Percentiles rank a stretch among this genome's conserved stretches.
These are phyloP conservation scores for Columba guinea DNA, from an alignment of 2,797 vertebrate genomes.

Conservation along the genomic window DNA sequence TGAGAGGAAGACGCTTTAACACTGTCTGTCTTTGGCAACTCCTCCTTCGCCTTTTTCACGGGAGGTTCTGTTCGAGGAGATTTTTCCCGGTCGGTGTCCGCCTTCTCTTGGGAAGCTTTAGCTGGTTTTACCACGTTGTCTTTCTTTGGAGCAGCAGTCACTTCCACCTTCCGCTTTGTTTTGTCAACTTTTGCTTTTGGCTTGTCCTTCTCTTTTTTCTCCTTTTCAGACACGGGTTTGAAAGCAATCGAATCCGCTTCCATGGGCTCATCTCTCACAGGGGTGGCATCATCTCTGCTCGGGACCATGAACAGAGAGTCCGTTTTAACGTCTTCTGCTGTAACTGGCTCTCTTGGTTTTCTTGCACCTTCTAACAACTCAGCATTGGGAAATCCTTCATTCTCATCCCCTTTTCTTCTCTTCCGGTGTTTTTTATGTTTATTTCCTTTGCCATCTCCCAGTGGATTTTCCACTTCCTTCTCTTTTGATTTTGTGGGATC, in stretches of 20 bases:
- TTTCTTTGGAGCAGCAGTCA: conserved; percentile 72
- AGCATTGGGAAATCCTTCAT: conserved; percentile 66
- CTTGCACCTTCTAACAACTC: conserved; percentile 78
- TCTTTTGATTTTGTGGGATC: conserved; percentile 82
- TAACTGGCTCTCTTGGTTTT: conserved; percentile 72
- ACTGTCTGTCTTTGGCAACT: conserved; percentile 78
- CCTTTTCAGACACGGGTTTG: conserved; percentile 83
- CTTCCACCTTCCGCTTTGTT: conserved; percentile 84
- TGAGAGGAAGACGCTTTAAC: conserved; percentile 75
- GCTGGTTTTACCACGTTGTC: conserved; percentile 68
- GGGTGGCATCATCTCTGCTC: conserved; percentile 91
- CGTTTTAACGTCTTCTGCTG: conserved; percentile 78
- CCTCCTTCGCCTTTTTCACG: conserved; percentile 84
- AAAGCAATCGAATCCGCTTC: conserved; percentile 84
- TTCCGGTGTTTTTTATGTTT: conserved; percentile 87
- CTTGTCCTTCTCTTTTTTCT: conserved; percentile 85
- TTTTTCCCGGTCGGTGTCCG: conserved; percentile 78
- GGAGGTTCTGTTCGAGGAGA: conserved; percentile 77
- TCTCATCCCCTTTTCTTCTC: conserved; percentile 81
- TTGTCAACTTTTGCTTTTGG: conserved; percentile 80
- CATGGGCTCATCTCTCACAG: conserved; percentile 96
- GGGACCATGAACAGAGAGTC: conserved; percentile 81
- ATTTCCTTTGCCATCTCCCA: conserved; percentile 85
- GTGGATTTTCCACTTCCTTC: conserved; percentile 75
- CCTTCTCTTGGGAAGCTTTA: conserved; percentile 75